Percentiles rank a stretch among this genome's conserved stretches.
Evolutionary conservation across 2,888 invertebrate species (phyloP).

Genomic region (Macropis europaea): DNA sequence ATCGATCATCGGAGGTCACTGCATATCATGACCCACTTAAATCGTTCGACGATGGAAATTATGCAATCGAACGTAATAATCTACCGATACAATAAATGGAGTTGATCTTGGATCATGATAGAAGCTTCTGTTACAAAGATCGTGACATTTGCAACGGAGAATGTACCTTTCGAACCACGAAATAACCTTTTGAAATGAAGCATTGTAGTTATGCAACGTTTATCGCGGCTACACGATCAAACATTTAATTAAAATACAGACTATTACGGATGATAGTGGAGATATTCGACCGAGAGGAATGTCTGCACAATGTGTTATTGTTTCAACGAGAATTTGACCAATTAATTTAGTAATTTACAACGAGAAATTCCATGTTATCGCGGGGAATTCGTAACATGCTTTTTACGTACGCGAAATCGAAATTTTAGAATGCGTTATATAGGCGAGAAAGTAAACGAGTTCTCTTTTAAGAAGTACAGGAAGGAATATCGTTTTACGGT

Average conservation of each 20-base stretch:
- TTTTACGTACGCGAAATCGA: constrained; percentile 18
- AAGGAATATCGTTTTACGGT: not conserved
- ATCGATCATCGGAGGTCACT: too few relatives aligned
- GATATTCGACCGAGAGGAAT: not conserved
- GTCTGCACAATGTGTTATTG: too few relatives aligned
- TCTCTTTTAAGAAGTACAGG: not conserved
- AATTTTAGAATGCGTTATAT: not conserved
- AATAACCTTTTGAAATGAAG: constrained; percentile 10
- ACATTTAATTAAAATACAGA: not conserved
- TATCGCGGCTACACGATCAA: not conserved
- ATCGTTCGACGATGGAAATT: not conserved
- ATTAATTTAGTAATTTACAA: too few relatives aligned
- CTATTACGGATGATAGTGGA: not conserved
- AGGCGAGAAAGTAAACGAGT: constrained; percentile 3
- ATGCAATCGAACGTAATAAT: constrained; percentile 1
- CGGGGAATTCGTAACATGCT: not conserved
- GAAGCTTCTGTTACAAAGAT: constrained; percentile 5
- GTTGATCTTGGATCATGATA: not conserved
- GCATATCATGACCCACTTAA: not conserved
- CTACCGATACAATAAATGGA: not conserved
- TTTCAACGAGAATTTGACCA: too few relatives aligned
- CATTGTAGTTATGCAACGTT: constrained; percentile 15
- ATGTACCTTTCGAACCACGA: too few relatives aligned
- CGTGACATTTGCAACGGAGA: constrained; percentile 21
- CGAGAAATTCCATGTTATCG: too few relatives aligned